Evolutionary conservation across 2,888 invertebrate species (phyloP).

Genomic region (Fissipunctia ypsillon): DNA sequence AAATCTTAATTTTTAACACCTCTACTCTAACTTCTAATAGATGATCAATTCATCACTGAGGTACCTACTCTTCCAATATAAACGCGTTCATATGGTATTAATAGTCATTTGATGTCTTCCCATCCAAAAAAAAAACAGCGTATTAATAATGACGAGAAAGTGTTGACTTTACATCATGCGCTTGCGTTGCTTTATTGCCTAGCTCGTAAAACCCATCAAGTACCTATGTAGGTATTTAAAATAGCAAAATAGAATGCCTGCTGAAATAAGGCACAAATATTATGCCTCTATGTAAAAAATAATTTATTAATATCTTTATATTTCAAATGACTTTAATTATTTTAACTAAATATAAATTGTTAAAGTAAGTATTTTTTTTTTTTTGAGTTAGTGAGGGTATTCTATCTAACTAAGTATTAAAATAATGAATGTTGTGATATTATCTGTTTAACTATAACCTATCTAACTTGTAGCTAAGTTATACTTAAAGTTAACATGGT

Average conservation of each 20-base stretch:
- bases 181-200: conserved; percentile 16
- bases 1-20: background rate
- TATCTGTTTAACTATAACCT: too few species aligned
- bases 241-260: background rate
- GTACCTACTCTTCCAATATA: background rate
- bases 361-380: too few species aligned
- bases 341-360: background rate
- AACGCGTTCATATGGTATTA: conserved; percentile 4
- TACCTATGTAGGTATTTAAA: background rate
- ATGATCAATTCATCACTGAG: too few species aligned
- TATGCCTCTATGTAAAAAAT: background rate
- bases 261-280: background rate
- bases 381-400: too few species aligned
- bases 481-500: too few species aligned
- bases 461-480: too few species aligned
- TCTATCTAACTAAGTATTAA: background rate
- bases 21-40: background rate
- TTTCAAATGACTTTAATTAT: background rate
- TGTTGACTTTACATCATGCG: conserved; percentile 16
- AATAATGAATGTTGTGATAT: background rate
- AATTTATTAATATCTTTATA: background rate
- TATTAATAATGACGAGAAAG: conserved; percentile 50
- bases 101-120: too few species aligned
- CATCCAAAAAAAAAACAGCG: too few species aligned
- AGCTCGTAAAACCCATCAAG: conserved; percentile 5